phyloP scores from a whole-genome alignment of 2,888 invertebrate genomes.

The Parnassius glacialis region DNA sequence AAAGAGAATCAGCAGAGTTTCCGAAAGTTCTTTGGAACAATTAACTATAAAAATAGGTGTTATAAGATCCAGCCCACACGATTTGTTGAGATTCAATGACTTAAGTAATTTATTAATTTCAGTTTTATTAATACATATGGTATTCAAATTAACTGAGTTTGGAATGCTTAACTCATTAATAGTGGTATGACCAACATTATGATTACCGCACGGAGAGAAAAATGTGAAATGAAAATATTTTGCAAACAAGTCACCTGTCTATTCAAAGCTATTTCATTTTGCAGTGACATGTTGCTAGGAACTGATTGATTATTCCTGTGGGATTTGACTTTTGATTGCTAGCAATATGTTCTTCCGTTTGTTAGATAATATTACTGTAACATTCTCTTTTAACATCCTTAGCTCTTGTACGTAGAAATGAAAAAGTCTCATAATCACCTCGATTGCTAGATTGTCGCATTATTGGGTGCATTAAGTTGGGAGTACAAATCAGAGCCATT shows the following conservation, averaged over 20 bases:
- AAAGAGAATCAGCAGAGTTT: no score
- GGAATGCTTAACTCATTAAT: no score
- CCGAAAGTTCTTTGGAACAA: not conserved
- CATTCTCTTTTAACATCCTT: no score
- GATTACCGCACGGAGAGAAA: no score
- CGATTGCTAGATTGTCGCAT: no score
- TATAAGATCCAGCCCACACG: not conserved
- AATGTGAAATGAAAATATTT: not conserved
- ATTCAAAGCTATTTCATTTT: not conserved
- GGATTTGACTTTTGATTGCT: not conserved
- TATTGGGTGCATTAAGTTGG: no score
- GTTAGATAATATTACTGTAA: not conserved
- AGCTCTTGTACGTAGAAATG: no score
- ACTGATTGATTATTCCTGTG: not conserved
- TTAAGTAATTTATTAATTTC: not conserved
- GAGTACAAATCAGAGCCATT: no score
- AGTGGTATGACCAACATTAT: no score
- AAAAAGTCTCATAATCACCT: no score
- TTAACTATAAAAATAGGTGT: not conserved
- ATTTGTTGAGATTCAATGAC: not conserved
- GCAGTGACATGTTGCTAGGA: no score
- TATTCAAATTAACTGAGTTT: not conserved
- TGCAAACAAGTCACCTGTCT: not conserved
- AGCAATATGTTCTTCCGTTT: not conserved
- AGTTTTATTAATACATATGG: no score